A percentile compares a stretch with the other conserved stretches of the same genome.
Conservation (phyloP, 2,797 vertebrate species). For the Cryptoblepharus egeriae region DNA sequence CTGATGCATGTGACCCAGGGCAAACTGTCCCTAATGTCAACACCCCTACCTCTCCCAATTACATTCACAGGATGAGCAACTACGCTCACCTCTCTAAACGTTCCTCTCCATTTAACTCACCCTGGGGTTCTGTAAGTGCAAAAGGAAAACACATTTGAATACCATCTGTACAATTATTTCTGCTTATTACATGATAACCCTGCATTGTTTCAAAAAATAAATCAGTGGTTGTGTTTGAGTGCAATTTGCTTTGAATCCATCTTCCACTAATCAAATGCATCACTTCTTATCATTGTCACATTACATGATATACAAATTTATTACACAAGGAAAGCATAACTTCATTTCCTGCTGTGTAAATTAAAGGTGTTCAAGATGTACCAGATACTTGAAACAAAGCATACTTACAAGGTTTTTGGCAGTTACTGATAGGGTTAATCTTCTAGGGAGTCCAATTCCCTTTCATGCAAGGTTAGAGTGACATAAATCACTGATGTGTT, state of each 20-base stretch:
- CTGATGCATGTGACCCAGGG: neutral
- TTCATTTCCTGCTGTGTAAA: neutral
- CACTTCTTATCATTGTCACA: slow-evolving; percentile 11
- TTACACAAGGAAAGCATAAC: neutral
- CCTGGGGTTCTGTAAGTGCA: slow-evolving; percentile 3
- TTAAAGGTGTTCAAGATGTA: neutral
- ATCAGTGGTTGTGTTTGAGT: neutral
- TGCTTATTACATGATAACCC: neutral
- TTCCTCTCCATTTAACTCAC: slow-evolving; percentile 9
- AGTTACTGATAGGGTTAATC: neutral
- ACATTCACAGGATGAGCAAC: neutral
- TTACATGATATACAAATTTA: neutral
- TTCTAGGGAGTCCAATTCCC: neutral
- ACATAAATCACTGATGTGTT: slow-evolving; percentile 6
- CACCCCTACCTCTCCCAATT: neutral
- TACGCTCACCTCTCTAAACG: neutral
- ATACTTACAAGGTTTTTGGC: neutral
- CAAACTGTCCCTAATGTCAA: neutral
- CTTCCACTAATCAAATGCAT: slow-evolving; percentile 3
- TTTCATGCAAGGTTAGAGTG: slow-evolving; percentile 1
- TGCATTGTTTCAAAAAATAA: slow-evolving; percentile 21
- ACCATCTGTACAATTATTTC: slow-evolving; percentile 2
- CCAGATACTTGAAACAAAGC: neutral
- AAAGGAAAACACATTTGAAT: neutral
- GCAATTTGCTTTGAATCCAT: neutral